Evolutionary conservation across 1,140 invertebrate species (phyloP), one percentile per base, ranked within the genome.

Genomic region (Listronotus oregonensis): DNA sequence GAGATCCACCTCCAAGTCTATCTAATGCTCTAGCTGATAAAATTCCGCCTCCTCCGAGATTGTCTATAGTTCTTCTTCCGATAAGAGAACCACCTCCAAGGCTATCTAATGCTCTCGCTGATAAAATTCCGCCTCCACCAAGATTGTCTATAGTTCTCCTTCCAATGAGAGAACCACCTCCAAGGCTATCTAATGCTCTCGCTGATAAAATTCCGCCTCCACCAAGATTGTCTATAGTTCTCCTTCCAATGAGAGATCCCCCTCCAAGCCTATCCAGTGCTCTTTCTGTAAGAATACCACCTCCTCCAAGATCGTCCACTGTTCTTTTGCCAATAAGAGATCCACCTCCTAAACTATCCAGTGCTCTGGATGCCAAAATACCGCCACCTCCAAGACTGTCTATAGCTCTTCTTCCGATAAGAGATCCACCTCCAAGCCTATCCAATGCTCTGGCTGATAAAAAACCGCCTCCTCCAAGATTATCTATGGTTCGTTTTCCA

Each of bases 21-120:
- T 70, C 58, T 15, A 71, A n/a, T 12, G 46, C n/a, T 32, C 66
- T 49, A 46, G 59, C 64, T 17, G 60, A 44, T 27, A 69, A 40
- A 34, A 64, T 52, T 12, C 63, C 66, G 42, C 68, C 69, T 27
- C 68, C 62, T 34, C 60, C 65, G 49, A 71, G 64, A 37, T 7
- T 14, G 11, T 64, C 51, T 34, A 67, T 8, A 14, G n/a, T n/a
- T n/a, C 51, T 60, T 42, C 71, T 54, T 61, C 57, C 62, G 11
- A 10, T 10, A 62, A 52, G 37, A 54, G 42, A 15, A 39, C 50
- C 50, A 5, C 68, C 65, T 37, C 64, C 63, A 59, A 67, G 61
- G 1, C 15, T 9, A 37, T 70, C 57, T 8, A 71, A 17, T 10
- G 37, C 15, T 50, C 65, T 58, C 46, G 50, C 62, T 31, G 58